phyloP scores from a whole-genome alignment of 2,113 vertebrate genomes.

The Clarias magur region DNA sequence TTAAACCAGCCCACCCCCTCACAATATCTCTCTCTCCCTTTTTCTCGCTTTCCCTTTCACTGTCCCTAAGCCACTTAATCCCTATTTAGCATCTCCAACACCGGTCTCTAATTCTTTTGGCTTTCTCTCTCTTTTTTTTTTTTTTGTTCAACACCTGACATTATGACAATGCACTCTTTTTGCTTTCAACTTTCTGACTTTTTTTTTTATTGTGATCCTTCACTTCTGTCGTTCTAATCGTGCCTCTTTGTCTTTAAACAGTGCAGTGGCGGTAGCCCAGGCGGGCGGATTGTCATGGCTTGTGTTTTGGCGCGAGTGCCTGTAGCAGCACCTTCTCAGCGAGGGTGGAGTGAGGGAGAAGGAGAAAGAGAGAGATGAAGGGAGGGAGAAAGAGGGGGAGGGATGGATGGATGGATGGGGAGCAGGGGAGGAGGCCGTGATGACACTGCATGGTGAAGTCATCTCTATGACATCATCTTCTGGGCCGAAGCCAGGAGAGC shows the following conservation, averaged over 20 bases:
- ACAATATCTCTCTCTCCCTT: conserved; percentile 33
- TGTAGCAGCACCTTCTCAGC: conserved; percentile 52
- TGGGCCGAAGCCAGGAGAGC: conserved; percentile 56
- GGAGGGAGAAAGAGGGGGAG: conserved; percentile 39
- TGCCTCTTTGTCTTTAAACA: conserved; percentile 44
- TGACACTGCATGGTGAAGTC: conserved; percentile 65
- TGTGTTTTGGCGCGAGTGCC: conserved; percentile 46
- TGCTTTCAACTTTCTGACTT: neutral
- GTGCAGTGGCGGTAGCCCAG: conserved; percentile 37
- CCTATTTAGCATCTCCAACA: conserved; percentile 27
- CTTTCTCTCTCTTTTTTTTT: neutral
- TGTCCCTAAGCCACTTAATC: conserved; percentile 20
- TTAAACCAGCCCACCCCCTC: conserved; percentile 54
- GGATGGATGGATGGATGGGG: conserved; percentile 29
- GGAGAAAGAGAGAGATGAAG: conserved; percentile 28
- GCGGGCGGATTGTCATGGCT: conserved; percentile 35
- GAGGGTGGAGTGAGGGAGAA: conserved; percentile 34
- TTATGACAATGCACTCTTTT: neutral
- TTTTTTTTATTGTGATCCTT: neutral
- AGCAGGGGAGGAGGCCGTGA: conserved; percentile 51
- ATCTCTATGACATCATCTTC: conserved; percentile 63
- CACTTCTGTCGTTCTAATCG: conserved; percentile 1
- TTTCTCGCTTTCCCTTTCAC: conserved; percentile 23
- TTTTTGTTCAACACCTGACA: neutral
- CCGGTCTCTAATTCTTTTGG: neutral